phyloP scores from a whole-genome alignment of 1,140 invertebrate species.

The Matsumurasca onukii region DNA sequence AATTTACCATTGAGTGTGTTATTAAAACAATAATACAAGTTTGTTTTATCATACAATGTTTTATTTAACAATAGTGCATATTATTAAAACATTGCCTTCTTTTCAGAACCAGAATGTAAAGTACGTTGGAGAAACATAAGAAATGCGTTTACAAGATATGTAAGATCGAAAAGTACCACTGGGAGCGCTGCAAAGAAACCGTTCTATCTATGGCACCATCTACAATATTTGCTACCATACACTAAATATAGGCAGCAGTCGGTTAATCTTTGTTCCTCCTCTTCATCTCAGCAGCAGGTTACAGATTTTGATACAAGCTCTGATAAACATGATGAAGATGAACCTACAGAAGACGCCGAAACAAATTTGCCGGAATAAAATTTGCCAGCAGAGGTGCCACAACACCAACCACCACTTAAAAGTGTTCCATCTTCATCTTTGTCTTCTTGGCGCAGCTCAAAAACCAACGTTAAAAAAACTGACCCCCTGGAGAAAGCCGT shows the following conservation, averaged over 20 bases:
- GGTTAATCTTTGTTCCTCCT: no score
- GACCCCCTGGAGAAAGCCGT: background rate
- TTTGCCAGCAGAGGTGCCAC: background rate
- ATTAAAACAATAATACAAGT: background rate
- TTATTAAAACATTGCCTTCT: background rate
- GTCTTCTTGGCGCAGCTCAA: background rate
- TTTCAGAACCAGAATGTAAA: background rate
- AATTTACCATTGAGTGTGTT: background rate
- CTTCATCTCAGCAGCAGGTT: no score
- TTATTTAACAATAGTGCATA: background rate
- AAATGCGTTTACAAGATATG: background rate
- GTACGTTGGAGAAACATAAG: background rate
- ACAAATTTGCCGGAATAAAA: background rate
- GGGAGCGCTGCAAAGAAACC: background rate
- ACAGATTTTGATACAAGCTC: background rate
- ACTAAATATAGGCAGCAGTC: background rate
- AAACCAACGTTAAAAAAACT: background rate
- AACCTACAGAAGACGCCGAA: background rate
- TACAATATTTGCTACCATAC: background rate
- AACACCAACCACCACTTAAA: background rate
- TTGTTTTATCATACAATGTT: background rate
- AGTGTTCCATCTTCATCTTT: no score
- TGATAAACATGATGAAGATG: background rate
- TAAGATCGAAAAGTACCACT: background rate
- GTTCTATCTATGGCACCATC: background rate